Evolutionary conservation across 1,140 invertebrate genomes (phyloP), one percentile per base, ranked within the genome.

Genomic region (Tenebrio molitor): DNA sequence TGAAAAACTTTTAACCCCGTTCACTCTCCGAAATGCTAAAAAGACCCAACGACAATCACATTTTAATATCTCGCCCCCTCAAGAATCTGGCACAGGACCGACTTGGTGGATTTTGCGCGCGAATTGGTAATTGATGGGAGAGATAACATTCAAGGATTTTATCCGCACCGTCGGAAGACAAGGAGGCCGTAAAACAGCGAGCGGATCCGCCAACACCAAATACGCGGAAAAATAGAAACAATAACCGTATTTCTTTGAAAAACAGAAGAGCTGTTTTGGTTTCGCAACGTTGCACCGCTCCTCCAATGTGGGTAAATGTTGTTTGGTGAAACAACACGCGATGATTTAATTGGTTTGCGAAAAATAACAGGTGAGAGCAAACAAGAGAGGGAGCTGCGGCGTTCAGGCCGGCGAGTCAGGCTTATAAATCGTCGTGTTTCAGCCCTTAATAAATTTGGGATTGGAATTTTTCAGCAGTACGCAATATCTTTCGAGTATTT

Each of bases 1-100:
- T 58, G 50, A 58, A 58, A 58, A 58, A 58, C 50, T 58, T 58
- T 58, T 58, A 58, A 58, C 50, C 50, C 50, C 23, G 50, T 58
- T 58, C 21, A 58, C 50, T 58, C 23, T 58, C 50, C 50, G 14
- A 58, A 58, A 58, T 33, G 36, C 36, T 58, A 8, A 14, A 34
- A 25, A 15, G 50, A 29, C 50, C 29, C 25, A 46, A 58, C 50
- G 50, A 33, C 50, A 58, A 58, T 58, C 23, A 58, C 50, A 58
- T 58, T 58, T 58, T 58, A 58, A 58, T 58, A 58, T 58, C 23
- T 39, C 50, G 23, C 50, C 8, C 16, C 19, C 23, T 29, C 29
- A 33, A 58, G 23, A 58, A 58, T 58, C 29, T 58, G 14, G 29
- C 14, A 8, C 21, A 58, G 50, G 50, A n/a, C n/a, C n/a, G n/a